These are phyloP conservation scores for Periophthalmus modestus DNA, from an alignment of 2,113 vertebrate species.

Conservation along the genomic window DNA sequence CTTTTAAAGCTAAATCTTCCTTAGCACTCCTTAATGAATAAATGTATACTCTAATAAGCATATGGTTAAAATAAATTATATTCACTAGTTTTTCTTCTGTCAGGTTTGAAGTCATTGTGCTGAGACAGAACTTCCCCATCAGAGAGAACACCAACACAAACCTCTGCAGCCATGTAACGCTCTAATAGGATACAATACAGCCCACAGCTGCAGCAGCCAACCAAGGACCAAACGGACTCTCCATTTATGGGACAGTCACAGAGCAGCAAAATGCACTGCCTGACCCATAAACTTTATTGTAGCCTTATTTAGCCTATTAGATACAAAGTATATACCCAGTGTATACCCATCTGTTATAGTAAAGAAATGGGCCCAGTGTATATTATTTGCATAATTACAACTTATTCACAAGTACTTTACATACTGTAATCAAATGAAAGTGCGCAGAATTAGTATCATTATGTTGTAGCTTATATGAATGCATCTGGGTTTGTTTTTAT, in stretches of 20 bases:
- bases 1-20: background rate
- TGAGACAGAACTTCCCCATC: slow-evolving; percentile 43
- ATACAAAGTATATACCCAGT: background rate
- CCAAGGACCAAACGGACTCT: slow-evolving; percentile 28
- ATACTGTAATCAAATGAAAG: too few species aligned
- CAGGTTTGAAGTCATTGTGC: slow-evolving; percentile 37
- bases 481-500: too few species aligned
- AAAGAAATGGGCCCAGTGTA: too few species aligned
- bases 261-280: slow-evolving; percentile 48
- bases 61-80: background rate
- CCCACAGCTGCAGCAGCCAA: slow-evolving; percentile 42
- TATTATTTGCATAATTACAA: too few species aligned
- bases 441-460: too few species aligned
- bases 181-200: slow-evolving; percentile 52
- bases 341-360: background rate
- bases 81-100: slow-evolving; percentile 14
- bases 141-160: slow-evolving; percentile 40
- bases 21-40: background rate
- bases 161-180: slow-evolving; percentile 39
- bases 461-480: too few species aligned
- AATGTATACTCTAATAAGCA: background rate
- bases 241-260: slow-evolving; percentile 53
- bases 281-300: slow-evolving; percentile 23
- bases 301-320: background rate
- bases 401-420: too few species aligned